Conservation (phyloP, 2,113 vertebrate species). For the Felis catus region DNA sequence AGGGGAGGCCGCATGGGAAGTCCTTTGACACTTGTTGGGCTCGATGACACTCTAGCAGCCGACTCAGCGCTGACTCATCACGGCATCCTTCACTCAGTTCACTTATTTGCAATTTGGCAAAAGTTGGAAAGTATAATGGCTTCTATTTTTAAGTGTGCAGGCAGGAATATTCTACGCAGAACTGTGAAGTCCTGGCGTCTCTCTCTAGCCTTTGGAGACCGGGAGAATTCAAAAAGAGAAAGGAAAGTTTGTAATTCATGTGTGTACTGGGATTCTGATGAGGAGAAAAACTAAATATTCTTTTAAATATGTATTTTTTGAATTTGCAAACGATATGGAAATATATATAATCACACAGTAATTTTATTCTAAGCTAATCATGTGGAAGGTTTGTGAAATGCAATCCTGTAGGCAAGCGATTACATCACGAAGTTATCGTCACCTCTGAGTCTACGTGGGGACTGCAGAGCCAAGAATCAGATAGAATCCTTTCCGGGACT, state of each 20-base stretch:
- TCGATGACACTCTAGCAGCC: too few relatives aligned
- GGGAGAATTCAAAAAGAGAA: background rate
- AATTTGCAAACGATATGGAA: background rate
- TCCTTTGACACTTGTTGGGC: background rate
- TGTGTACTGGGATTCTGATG: background rate
- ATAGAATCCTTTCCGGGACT: too few relatives aligned
- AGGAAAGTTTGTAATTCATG: background rate
- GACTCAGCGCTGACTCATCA: background rate
- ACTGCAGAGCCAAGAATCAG: too few relatives aligned
- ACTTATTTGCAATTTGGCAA: conserved; percentile 16
- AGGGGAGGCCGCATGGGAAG: too few relatives aligned
- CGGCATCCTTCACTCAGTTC: fast-evolving
- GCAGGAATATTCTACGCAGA: background rate
- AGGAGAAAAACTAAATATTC: background rate
- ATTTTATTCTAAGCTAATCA: background rate
- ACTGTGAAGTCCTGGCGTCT: background rate
- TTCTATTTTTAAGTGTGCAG: background rate
- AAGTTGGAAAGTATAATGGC: background rate
- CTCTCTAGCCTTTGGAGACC: background rate
- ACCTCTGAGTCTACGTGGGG: background rate
- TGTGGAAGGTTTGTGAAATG: too few relatives aligned
- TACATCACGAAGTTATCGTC: fast-evolving
- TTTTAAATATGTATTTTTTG: background rate
- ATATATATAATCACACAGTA: background rate
- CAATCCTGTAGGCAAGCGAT: fast-evolving